Evolutionary conservation across 2,888 invertebrate genomes (phyloP).

Genomic region (Euplagia quadripunctaria): DNA sequence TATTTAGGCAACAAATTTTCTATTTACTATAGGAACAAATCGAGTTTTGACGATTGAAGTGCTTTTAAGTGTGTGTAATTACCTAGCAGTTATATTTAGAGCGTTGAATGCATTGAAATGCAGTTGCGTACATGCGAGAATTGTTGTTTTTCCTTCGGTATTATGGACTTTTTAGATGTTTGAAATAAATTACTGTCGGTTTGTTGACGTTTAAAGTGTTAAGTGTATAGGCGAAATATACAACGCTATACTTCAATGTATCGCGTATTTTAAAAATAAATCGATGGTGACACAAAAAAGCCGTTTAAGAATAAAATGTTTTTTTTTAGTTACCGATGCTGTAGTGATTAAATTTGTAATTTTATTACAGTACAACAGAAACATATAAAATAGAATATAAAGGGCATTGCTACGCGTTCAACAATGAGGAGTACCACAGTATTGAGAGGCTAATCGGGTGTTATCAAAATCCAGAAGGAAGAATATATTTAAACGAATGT

Average conservation of each 20-base stretch:
- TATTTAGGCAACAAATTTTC: no score
- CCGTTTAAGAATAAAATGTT: background rate
- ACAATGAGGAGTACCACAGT: conserved; percentile 88
- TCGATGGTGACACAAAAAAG: background rate
- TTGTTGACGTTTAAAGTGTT: background rate
- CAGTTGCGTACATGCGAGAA: background rate
- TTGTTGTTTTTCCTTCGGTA: background rate
- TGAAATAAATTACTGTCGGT: background rate
- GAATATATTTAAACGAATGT: conserved; percentile 90
- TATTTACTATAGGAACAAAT: background rate
- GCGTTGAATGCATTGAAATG: background rate
- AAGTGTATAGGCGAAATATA: no score
- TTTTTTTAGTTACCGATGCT: background rate
- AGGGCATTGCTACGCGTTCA: conserved; percentile 83
- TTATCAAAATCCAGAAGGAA: conserved; percentile 88
- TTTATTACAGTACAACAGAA: conserved; percentile 87
- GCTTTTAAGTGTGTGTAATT: background rate
- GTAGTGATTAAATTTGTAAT: background rate
- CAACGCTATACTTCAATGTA: no score
- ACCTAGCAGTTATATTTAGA: background rate
- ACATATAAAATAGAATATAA: conserved; percentile 89
- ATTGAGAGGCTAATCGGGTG: conserved; percentile 88
- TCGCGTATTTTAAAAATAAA: no score
- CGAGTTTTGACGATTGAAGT: background rate
- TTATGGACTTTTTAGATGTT: background rate